Conservation (phyloP, 2,888 invertebrate species). For the Hemithea aestivaria region DNA sequence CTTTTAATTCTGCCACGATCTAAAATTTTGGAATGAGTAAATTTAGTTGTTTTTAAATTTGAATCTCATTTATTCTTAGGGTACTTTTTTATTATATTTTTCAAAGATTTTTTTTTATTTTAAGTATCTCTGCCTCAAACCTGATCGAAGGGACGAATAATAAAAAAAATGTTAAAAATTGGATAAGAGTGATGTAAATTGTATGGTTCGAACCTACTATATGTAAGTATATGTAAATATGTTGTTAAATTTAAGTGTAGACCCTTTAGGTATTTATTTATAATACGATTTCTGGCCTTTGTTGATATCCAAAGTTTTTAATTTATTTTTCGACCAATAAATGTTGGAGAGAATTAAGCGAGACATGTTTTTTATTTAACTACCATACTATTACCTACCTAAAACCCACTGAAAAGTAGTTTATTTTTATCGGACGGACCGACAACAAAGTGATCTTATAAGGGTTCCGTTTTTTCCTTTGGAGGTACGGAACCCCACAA, state of each 20-base stretch:
- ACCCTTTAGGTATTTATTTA: slow-evolving; percentile 76
- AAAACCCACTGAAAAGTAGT: too few relatives aligned
- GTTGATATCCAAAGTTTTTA: slow-evolving; percentile 79
- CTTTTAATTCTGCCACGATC: too few relatives aligned
- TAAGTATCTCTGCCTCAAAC: slow-evolving; percentile 39
- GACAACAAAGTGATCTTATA: too few relatives aligned
- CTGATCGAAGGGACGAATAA: slow-evolving; percentile 49
- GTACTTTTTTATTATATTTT: slow-evolving; percentile 6
- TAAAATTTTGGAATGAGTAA: too few relatives aligned
- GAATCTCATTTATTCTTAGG: too few relatives aligned
- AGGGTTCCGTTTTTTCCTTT: too few relatives aligned
- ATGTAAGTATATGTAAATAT: slow-evolving; percentile 63
- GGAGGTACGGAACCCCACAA: too few relatives aligned
- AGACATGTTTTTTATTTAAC: slow-evolving; percentile 40
- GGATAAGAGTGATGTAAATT: slow-evolving; percentile 44
- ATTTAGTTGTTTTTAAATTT: too few relatives aligned
- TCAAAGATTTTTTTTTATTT: slow-evolving; percentile 1
- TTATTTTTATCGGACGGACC: too few relatives aligned
- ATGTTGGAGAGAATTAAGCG: slow-evolving; percentile 73
- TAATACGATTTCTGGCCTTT: slow-evolving; percentile 76
- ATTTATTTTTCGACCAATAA: slow-evolving; percentile 80
- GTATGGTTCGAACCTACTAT: slow-evolving; percentile 30
- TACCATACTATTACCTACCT: neutral
- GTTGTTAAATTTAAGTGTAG: slow-evolving; percentile 69
- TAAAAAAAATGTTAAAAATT: slow-evolving; percentile 50